These are phyloP conservation scores for Teleogryllus occipitalis DNA, from an alignment of 1,140 invertebrate species.

Conservation along the genomic window DNA sequence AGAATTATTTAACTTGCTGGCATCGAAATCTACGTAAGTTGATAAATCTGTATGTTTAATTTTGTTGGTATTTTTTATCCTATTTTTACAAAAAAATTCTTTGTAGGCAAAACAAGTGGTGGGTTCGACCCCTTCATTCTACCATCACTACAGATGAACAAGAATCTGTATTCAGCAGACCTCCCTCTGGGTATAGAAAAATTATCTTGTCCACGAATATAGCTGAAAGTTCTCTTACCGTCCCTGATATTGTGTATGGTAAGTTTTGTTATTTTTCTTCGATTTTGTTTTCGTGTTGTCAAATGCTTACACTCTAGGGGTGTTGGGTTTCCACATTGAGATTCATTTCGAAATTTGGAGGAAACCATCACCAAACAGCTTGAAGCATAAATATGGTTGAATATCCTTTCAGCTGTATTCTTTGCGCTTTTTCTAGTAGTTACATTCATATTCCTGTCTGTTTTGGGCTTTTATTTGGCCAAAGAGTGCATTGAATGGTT, in stretches of 20 bases:
- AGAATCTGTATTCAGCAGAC: conserved; percentile 51
- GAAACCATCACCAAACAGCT: too few relatives aligned
- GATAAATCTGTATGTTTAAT: background rate
- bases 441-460: too few relatives aligned
- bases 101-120: conserved; percentile 27
- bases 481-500: too few relatives aligned
- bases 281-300: background rate
- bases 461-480: too few relatives aligned
- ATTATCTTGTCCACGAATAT: conserved; percentile 94
- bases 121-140: conserved; percentile 58
- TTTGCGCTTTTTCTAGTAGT: too few relatives aligned
- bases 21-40: conserved; percentile 12
- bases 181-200: conserved; percentile 55
- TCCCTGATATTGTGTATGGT: conserved; percentile 84
- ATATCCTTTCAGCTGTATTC: too few relatives aligned
- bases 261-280: conserved; percentile 23
- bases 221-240: conserved; percentile 94
- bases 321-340: background rate
- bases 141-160: conserved; percentile 61
- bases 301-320: background rate
- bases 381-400: too few relatives aligned
- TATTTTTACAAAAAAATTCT: background rate
- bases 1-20: conserved; percentile 38
- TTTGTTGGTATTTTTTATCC: background rate
- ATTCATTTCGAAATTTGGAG: too few relatives aligned